Evolutionary conservation across 2,888 invertebrate species (phyloP).

Genomic region (Autographa gamma): DNA sequence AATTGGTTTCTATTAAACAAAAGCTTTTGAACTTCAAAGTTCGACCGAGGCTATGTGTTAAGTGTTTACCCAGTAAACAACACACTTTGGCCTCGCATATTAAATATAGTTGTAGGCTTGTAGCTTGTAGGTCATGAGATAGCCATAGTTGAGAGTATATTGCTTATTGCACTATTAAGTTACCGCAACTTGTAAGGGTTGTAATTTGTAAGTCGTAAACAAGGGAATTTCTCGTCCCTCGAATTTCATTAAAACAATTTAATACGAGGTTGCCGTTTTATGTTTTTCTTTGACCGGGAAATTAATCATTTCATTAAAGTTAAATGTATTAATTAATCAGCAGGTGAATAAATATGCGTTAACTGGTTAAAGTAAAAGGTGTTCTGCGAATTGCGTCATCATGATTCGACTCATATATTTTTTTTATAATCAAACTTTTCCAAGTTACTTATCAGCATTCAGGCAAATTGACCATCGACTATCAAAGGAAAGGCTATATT

Average conservation of each 20-base stretch:
- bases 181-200: constrained; percentile 16
- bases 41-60: not conserved
- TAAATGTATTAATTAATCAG: not conserved
- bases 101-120: constrained; percentile 1
- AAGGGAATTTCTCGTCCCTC: constrained; percentile 3
- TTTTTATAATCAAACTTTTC: not conserved
- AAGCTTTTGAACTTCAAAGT: not conserved
- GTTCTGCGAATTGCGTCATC: not conserved
- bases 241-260: constrained; percentile 10
- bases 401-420: not conserved
- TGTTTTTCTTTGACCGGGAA: not conserved
- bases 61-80: constrained; percentile 3
- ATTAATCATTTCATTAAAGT: constrained; percentile 5
- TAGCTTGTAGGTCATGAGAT: constrained; percentile 5
- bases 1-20: constrained; percentile 3
- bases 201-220: constrained; percentile 18
- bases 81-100: constrained; percentile 2
- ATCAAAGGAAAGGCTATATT: not conserved
- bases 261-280: constrained; percentile 5
- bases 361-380: not conserved
- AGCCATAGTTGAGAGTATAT: constrained; percentile 7
- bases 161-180: constrained; percentile 12
- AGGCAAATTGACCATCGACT: not conserved
- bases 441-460: not conserved
- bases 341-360: not conserved